A percentile compares a stretch with the other conserved stretches of the same genome.
These are phyloP conservation scores for Pelmatolapia mariae DNA, from an alignment of 2,113 vertebrate genomes.

Conservation along the genomic window DNA sequence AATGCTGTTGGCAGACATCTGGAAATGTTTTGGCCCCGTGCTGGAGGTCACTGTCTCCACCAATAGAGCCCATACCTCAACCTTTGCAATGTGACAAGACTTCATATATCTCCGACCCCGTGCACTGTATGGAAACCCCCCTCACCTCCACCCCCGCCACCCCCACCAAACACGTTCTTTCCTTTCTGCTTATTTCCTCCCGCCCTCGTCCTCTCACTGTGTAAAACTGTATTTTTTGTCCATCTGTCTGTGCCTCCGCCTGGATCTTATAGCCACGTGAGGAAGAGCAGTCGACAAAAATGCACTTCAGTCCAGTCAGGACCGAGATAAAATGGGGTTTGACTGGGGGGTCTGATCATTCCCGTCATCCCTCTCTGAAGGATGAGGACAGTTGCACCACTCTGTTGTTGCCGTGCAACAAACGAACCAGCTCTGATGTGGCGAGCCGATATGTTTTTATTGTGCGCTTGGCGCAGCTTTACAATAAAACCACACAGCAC, in stretches of 20 bases:
- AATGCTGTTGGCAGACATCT: conserved; percentile 64
- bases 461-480: not conserved
- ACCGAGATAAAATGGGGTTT: not conserved
- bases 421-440: not conserved
- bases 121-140: conserved; percentile 20
- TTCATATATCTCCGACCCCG: conserved; percentile 55
- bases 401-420: not conserved
- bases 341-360: not conserved
- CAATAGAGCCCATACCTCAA: conserved; percentile 56
- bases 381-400: not conserved
- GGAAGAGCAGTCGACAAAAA: not conserved
- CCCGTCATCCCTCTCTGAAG: not conserved
- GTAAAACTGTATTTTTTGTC: not conserved
- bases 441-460: not conserved
- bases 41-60: conserved; percentile 65
- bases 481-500: not conserved
- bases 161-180: not conserved
- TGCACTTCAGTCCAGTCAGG: not conserved
- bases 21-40: conserved; percentile 55
- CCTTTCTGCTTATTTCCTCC: not conserved
- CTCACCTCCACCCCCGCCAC: rapidly evolving
- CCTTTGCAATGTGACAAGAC: conserved; percentile 54
- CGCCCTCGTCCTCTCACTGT: not conserved
- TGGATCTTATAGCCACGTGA: not conserved
- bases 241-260: not conserved